Base-by-base conservation (phyloP, 1,140 invertebrate species). In the Drosophila kepulauana region DNA sequence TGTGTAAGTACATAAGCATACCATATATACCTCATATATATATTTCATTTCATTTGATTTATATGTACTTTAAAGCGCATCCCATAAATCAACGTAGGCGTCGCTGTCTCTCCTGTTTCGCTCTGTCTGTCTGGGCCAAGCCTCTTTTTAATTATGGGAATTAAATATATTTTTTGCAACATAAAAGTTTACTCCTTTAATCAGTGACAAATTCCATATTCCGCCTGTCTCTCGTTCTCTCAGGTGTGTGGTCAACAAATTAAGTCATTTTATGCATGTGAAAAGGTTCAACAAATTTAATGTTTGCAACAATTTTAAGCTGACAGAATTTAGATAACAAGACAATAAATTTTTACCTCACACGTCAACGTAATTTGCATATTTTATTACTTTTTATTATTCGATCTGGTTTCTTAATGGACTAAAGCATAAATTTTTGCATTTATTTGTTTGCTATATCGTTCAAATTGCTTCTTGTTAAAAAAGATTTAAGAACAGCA, bases 1-100 rank as follows among this genome's bases (percentile, higher is more conserved):
- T 63, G 41, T 41, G 43, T 54, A 63, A 63, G 48, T 62, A 59
- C 59, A 46, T 81, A 11, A 13, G 28, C 41, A 43, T 13, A 20
- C 20, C 20, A 43, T 43, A 43, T n/a, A 48, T 45, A 45, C 57
- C 59, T 63, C 38, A 20, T 78, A 48, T 67, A 79, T 70, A 56
- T 63, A 79, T 69, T 81, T 73, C 43, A 69, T 76, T 72, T 79
- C 82, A 45, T 75, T 77, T 86, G 82, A 86, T 86, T 87, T 87
- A 86, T 86, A 57, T 62, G 52, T 75, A 51, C 65, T 85, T 85
- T 78, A 74, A 78, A 81, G 74, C 57, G 16, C 62, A 61, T 48
- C 43, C 68, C 52, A 86, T 86, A 87, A 87, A 86, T 86, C 82
- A 86, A 77, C 72, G 82, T 79, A 76, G 75, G 82, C 78, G 59